phyloP scores from a whole-genome alignment of 1,140 invertebrate genomes.

The Mercenaria mercenaria region DNA sequence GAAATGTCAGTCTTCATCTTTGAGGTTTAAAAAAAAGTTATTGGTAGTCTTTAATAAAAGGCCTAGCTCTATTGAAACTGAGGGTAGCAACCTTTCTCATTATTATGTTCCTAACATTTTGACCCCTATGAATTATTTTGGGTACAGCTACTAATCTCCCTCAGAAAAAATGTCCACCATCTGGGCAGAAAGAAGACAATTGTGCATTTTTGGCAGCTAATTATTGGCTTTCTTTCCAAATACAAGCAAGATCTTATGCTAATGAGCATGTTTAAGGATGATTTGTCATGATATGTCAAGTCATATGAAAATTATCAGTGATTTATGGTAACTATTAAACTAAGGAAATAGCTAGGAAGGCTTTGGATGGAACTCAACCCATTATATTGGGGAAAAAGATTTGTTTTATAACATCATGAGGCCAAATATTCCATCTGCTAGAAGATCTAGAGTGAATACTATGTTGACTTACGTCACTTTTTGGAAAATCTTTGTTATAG shows the following conservation, averaged over 20 bases:
- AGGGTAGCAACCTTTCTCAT: no score
- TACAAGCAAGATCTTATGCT: background rate
- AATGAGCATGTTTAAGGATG: background rate
- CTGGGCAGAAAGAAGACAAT: background rate
- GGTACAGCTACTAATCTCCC: background rate
- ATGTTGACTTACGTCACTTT: no score
- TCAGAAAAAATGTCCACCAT: background rate
- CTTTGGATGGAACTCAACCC: no score
- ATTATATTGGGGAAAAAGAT: no score
- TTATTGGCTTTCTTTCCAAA: background rate
- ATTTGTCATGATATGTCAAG: conserved; percentile 7
- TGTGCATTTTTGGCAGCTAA: background rate
- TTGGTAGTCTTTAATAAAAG: no score
- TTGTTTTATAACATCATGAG: no score
- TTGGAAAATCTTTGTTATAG: no score
- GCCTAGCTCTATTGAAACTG: no score
- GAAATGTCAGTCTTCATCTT: no score
- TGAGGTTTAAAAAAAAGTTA: no score
- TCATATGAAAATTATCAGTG: background rate
- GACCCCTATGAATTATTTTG: background rate
- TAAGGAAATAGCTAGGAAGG: background rate
- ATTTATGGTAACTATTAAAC: background rate
- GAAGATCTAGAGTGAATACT: no score
- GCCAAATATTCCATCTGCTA: no score
- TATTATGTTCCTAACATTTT: background rate